A percentile compares a stretch with the other conserved stretches of the same genome.
These are phyloP conservation scores for Cryptus armator DNA, from an alignment of 2,888 invertebrate species.

Conservation along the genomic window DNA sequence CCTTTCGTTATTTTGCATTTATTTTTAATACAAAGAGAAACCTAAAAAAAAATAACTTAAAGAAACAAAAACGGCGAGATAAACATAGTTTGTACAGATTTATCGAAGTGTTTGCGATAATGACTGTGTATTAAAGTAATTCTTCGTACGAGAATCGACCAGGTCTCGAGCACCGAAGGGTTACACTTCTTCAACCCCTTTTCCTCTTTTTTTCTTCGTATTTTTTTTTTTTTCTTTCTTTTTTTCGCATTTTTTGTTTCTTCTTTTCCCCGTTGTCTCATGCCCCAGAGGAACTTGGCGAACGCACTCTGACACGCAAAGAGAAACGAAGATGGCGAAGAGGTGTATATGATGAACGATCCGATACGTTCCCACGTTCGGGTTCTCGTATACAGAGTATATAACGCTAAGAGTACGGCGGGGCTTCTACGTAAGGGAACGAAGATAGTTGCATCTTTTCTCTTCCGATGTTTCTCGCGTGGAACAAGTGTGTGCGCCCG, in stretches of 20 bases:
- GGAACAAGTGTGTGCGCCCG: conserved; percentile 40
- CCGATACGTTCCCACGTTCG: conserved; percentile 83
- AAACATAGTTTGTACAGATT: conserved; percentile 11
- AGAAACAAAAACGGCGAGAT: neutral
- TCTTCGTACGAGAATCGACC: neutral
- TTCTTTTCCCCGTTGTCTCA: conserved; percentile 49
- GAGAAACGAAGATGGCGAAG: conserved; percentile 51
- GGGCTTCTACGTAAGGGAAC: conserved; percentile 32
- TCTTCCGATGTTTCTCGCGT: conserved; percentile 46
- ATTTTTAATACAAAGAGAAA: neutral
- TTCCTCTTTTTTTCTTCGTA: neutral
- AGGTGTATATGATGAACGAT: conserved; percentile 80
- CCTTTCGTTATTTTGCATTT: conserved; percentile 14
- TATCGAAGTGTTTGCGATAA: conserved; percentile 61
- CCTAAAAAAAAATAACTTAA: neutral
- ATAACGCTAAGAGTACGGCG: conserved; percentile 3
- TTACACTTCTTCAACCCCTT: neutral
- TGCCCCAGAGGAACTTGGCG: conserved; percentile 66
- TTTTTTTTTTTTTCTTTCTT: neutral
- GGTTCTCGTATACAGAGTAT: conserved; percentile 66
- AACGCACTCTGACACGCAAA: conserved; percentile 53
- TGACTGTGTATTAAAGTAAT: conserved; percentile 57
- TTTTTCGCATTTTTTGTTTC: conserved; percentile 13
- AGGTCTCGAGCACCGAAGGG: neutral
- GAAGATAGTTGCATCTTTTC: conserved; percentile 66